Conservation (phyloP, 2,797 vertebrate species). For the Mionectes olivaceus region DNA sequence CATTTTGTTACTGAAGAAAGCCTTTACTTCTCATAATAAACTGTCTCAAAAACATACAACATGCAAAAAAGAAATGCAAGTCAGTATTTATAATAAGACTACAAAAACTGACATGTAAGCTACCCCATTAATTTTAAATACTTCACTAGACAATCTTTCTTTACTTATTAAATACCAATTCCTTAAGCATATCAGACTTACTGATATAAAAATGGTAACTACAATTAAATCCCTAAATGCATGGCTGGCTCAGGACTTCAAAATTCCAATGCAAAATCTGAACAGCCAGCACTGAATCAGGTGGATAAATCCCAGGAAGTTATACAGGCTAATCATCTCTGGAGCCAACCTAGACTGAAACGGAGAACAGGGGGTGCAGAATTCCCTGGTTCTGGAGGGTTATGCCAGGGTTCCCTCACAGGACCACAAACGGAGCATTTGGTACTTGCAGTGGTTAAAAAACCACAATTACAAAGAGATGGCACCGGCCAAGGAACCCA, state of each 20-base stretch:
- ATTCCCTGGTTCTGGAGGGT: neutral
- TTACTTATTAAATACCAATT: neutral
- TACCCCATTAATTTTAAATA: neutral
- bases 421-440: neutral
- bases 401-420: neutral
- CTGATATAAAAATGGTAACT: neutral
- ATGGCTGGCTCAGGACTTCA: neutral
- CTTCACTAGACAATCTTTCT: neutral
- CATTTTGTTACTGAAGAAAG: neutral
- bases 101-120: neutral
- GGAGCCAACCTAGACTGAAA: neutral
- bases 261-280: neutral
- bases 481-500: neutral
- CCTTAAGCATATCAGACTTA: neutral
- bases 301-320: neutral
- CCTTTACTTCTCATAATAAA: neutral
- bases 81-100: neutral
- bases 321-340: neutral
- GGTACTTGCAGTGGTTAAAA: neutral
- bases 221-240: neutral
- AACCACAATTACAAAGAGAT: neutral
- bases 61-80: neutral
- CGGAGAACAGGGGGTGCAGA: neutral
- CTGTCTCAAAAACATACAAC: neutral
- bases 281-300: neutral